A percentile compares a stretch with the other conserved stretches of the same genome.
These are phyloP conservation scores for Aldrovandia affinis DNA, from an alignment of 2,797 vertebrate genomes.

Conservation along the genomic window DNA sequence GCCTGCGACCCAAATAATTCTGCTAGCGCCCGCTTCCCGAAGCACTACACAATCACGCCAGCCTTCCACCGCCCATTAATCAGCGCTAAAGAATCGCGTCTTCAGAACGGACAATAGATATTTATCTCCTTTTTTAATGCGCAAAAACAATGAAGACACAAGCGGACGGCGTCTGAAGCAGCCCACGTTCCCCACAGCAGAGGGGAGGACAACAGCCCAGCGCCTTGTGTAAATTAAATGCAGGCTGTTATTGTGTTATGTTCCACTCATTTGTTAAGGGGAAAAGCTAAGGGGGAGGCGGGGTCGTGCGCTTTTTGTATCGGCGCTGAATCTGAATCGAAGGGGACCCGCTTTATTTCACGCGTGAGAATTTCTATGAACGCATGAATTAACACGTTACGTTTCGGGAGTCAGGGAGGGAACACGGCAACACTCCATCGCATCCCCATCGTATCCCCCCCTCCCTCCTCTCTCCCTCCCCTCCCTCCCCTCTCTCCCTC, in stretches of 20 bases:
- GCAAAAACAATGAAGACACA: constrained; percentile 33
- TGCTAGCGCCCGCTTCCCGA: background rate
- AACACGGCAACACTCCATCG: background rate
- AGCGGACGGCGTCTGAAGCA: constrained; percentile 28
- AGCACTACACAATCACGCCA: background rate
- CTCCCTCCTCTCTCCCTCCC: background rate
- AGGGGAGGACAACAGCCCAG: constrained; percentile 36
- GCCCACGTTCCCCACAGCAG: background rate
- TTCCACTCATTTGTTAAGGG: constrained; percentile 54
- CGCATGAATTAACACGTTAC: background rate
- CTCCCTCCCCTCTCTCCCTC: too few relatives aligned
- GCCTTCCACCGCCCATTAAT: constrained; percentile 39
- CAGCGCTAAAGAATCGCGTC: constrained; percentile 42
- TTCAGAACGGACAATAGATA: constrained; percentile 39
- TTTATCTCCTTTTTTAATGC: constrained; percentile 28
- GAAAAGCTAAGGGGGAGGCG: constrained; percentile 56
- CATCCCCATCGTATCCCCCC: background rate
- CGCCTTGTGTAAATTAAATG: constrained; percentile 53
- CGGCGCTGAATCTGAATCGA: constrained; percentile 37
- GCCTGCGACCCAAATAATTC: constrained; percentile 24
- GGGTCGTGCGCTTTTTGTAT: constrained; percentile 60
- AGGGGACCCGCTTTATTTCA: background rate
- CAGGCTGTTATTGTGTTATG: constrained; percentile 50
- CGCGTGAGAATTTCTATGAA: background rate
- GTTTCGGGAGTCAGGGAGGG: background rate